phyloP scores from a whole-genome alignment of 2,888 invertebrate species.

The Lasioglossum malachurum region DNA sequence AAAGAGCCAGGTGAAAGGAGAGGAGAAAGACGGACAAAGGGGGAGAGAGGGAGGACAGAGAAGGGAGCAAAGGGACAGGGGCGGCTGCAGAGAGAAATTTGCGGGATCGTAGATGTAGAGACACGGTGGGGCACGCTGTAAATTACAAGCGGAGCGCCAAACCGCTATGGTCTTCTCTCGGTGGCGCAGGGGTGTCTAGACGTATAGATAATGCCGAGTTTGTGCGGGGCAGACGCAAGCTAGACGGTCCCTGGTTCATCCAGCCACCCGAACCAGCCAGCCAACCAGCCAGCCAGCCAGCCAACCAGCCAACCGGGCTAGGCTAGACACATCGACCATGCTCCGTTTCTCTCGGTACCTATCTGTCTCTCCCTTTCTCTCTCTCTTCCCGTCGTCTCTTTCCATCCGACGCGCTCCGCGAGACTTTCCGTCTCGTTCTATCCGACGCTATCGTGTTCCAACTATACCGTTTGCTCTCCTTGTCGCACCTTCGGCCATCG shows the following conservation, averaged over 20 bases:
- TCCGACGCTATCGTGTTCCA: slow-evolving; percentile 48
- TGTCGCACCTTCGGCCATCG: slow-evolving; percentile 52
- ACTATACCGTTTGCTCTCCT: slow-evolving; percentile 49
- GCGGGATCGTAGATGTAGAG: slow-evolving; percentile 75
- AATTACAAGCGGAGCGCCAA: slow-evolving; percentile 80
- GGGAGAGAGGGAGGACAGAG: background rate
- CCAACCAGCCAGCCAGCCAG: slow-evolving; percentile 76
- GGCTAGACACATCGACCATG: slow-evolving; percentile 78
- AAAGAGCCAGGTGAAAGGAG: slow-evolving; percentile 32
- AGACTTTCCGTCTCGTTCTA: slow-evolving; percentile 24
- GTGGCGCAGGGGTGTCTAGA: slow-evolving; percentile 80
- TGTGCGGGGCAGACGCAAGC: slow-evolving; percentile 79
- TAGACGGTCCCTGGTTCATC: slow-evolving; percentile 80
- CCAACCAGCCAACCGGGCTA: slow-evolving; percentile 78
- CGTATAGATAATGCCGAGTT: slow-evolving; percentile 81
- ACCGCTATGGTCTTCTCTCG: slow-evolving; percentile 78
- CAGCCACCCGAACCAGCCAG: slow-evolving; percentile 77
- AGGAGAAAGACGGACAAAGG: slow-evolving; percentile 25
- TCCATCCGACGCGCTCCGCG: slow-evolving; percentile 10
- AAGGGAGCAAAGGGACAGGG: slow-evolving; percentile 24
- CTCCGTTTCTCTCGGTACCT: slow-evolving; percentile 63
- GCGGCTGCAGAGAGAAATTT: slow-evolving; percentile 57
- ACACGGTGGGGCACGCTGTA: slow-evolving; percentile 77
- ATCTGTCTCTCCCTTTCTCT: slow-evolving; percentile 42
- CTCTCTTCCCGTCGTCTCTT: slow-evolving; percentile 16